A percentile compares a stretch with the other conserved stretches of the same genome.
phyloP scores from a whole-genome alignment of 2,113 vertebrate species.

The Gulo gulo region DNA sequence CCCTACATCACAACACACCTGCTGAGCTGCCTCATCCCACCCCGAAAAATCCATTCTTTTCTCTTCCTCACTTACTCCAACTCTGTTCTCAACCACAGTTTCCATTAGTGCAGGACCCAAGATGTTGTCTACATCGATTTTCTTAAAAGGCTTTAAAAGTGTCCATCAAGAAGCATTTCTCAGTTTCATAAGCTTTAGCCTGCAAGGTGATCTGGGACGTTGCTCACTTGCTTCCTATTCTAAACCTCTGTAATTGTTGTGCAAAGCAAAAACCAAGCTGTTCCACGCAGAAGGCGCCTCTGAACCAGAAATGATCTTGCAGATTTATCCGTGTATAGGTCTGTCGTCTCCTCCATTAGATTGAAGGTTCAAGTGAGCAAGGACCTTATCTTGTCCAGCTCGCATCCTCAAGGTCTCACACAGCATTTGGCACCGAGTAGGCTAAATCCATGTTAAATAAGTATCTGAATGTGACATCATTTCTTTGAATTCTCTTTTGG shows the following conservation, averaged over 20 bases:
- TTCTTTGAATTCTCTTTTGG: background rate
- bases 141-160: slow-evolving; percentile 77
- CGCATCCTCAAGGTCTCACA: background rate
- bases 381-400: background rate
- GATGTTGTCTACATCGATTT: slow-evolving; percentile 73
- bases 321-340: background rate
- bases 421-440: background rate
- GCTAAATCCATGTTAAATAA: background rate
- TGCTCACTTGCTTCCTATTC: background rate
- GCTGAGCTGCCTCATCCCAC: background rate
- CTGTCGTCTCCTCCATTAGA: background rate
- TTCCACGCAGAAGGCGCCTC: background rate
- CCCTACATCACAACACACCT: background rate
- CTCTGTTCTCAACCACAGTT: slow-evolving; percentile 55
- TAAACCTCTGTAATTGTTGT: background rate
- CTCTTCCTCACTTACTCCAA: background rate
- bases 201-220: background rate
- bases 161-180: slow-evolving; percentile 63
- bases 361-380: background rate
- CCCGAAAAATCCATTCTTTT: accelerated
- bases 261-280: background rate
- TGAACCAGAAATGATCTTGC: background rate
- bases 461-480: background rate
- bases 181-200: background rate
- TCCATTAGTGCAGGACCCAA: slow-evolving; percentile 64